phyloP scores from a whole-genome alignment of 1,140 invertebrate genomes.

The Archegozetes longisetosus region DNA sequence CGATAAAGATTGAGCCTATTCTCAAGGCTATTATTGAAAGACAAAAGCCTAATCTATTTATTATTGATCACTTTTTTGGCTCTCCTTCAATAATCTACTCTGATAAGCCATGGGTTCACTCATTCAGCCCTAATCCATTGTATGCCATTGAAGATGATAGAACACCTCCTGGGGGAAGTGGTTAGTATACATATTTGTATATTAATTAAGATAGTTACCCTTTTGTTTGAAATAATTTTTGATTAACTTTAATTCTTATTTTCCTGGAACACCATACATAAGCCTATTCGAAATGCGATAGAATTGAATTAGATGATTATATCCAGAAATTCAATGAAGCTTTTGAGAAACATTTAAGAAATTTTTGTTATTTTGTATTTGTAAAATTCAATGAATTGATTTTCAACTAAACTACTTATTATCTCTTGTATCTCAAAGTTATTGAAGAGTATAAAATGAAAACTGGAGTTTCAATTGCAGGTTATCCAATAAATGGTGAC shows the following conservation, averaged over 20 bases:
- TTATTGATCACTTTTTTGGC: constrained; percentile 13
- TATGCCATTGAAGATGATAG: not conserved
- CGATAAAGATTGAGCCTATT: not conserved
- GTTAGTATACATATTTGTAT: no score
- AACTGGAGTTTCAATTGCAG: not conserved
- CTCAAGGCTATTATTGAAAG: not conserved
- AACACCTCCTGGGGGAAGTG: not conserved
- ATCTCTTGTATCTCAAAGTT: no score
- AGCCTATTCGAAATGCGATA: no score
- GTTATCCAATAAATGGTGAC: constrained; percentile 1
- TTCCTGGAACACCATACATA: no score
- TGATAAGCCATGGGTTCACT: not conserved
- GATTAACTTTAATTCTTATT: no score
- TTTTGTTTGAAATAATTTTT: no score
- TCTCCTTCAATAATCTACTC: not conserved
- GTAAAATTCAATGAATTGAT: not conserved
- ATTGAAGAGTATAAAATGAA: not conserved
- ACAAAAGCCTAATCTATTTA: constrained; percentile 8
- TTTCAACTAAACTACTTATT: no score
- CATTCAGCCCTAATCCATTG: constrained; percentile 11
- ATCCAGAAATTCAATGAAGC: no score
- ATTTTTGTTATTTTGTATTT: not conserved
- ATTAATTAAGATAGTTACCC: no score
- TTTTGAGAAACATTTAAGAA: no score
- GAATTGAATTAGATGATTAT: no score